Conservation (phyloP, 2,113 vertebrate species). For the Boulengeromyrus knoepffleri region DNA sequence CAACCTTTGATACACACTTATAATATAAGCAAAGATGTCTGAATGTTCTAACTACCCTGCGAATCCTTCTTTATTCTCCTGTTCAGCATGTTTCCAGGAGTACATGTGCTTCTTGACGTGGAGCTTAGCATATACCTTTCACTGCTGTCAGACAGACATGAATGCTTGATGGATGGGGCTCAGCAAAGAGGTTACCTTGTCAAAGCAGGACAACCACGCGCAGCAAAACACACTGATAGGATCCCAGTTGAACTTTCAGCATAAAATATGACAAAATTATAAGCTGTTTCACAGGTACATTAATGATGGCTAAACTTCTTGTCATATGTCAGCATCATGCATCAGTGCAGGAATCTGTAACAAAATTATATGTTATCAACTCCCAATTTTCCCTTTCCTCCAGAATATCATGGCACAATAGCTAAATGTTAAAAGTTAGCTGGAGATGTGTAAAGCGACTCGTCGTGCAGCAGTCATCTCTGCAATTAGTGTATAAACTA, state of each 20-base stretch:
- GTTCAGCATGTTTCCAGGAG: background rate
- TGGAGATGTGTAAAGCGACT: background rate
- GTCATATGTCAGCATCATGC: background rate
- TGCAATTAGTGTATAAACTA: background rate
- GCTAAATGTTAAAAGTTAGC: background rate
- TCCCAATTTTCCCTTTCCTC: background rate
- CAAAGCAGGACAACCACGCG: background rate
- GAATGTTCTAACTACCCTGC: background rate
- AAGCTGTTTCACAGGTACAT: background rate
- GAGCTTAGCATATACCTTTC: background rate
- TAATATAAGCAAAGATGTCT: background rate
- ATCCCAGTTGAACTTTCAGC: background rate
- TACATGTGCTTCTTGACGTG: background rate
- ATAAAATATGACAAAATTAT: background rate
- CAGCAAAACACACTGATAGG: background rate
- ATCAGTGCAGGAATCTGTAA: background rate
- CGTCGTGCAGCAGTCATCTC: background rate
- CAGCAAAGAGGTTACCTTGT: background rate
- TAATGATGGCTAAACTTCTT: background rate
- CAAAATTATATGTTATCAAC: background rate
- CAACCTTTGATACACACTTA: background rate
- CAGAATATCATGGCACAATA: background rate
- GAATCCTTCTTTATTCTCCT: background rate
- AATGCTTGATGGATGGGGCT: background rate
- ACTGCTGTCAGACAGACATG: background rate